Percentiles rank a stretch among this genome's conserved stretches.
phyloP scores from a whole-genome alignment of 2,113 vertebrate genomes.

The Leucoraja erinaceus region DNA sequence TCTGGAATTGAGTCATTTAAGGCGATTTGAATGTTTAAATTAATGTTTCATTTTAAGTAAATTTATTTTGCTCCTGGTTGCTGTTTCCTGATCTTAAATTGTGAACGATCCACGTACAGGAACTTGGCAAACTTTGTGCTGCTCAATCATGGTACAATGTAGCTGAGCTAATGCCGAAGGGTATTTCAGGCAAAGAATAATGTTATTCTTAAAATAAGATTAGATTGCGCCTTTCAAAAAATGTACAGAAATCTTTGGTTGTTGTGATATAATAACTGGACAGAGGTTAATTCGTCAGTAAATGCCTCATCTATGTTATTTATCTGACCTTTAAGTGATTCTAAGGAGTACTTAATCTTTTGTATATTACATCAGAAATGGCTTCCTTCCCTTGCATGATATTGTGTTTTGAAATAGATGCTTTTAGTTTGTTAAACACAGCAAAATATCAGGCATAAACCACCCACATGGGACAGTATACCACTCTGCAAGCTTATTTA shows the following conservation, averaged over 20 bases:
- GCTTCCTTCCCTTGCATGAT: not conserved
- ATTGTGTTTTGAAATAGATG: not conserved
- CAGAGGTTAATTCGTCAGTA: not conserved
- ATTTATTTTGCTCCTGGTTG: not conserved
- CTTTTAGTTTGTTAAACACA: constrained; percentile 12
- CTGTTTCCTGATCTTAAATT: not conserved
- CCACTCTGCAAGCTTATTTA: constrained; percentile 22
- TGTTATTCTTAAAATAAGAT: not conserved
- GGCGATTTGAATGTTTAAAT: not conserved
- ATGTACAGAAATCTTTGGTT: not conserved
- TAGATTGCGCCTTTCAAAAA: not conserved
- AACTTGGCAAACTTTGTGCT: not conserved
- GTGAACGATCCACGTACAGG: not conserved
- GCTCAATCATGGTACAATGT: not conserved
- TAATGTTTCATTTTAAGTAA: no score
- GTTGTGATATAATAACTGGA: not conserved
- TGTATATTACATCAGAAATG: not conserved
- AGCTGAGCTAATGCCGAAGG: not conserved
- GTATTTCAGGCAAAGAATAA: not conserved
- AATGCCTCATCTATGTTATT: not conserved
- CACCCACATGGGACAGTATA: not conserved
- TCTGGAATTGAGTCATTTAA: not conserved
- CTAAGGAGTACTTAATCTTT: constrained; percentile 4
- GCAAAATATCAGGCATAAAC: constrained; percentile 10
- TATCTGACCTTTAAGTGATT: not conserved